These are phyloP conservation scores for Myopa testacea DNA, from an alignment of 2,888 invertebrate genomes.

Conservation along the genomic window DNA sequence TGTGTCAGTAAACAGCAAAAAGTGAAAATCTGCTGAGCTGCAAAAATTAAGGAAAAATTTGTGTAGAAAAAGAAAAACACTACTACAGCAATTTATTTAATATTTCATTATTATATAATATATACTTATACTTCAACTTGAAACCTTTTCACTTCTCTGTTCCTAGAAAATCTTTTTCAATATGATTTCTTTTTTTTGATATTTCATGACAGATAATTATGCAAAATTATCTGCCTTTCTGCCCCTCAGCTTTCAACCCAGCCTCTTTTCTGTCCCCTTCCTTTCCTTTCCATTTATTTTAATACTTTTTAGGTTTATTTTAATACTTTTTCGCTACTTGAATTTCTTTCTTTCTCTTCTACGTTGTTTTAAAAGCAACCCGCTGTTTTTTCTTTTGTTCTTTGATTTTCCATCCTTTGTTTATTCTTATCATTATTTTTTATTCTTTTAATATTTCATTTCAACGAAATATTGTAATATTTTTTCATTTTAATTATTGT, in stretches of 20 bases:
- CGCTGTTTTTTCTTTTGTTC: neutral
- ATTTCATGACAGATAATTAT: constrained; percentile 64
- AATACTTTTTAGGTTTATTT: neutral
- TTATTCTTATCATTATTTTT: neutral
- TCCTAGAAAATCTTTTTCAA: no score
- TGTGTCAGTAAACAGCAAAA: no score
- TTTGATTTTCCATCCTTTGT: constrained; percentile 5
- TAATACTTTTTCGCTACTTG: neutral
- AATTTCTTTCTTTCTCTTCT: constrained; percentile 7
- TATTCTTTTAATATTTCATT: constrained; percentile 20
- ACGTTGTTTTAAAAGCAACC: neutral
- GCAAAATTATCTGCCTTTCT: constrained; percentile 54
- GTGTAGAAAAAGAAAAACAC: no score
- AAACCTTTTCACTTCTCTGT: no score
- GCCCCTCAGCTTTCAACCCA: constrained; percentile 26
- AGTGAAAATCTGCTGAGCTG: no score
- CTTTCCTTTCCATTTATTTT: neutral
- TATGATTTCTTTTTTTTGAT: no score
- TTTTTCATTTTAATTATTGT: constrained; percentile 34
- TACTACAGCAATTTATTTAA: no score
- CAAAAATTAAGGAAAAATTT: no score
- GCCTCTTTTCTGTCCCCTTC: neutral
- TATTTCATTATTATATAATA: no score
- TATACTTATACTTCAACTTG: no score
- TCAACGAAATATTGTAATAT: constrained; percentile 21